These are phyloP conservation scores for Nebria brevicollis DNA, from an alignment of 2,888 invertebrate species.

Conservation along the genomic window DNA sequence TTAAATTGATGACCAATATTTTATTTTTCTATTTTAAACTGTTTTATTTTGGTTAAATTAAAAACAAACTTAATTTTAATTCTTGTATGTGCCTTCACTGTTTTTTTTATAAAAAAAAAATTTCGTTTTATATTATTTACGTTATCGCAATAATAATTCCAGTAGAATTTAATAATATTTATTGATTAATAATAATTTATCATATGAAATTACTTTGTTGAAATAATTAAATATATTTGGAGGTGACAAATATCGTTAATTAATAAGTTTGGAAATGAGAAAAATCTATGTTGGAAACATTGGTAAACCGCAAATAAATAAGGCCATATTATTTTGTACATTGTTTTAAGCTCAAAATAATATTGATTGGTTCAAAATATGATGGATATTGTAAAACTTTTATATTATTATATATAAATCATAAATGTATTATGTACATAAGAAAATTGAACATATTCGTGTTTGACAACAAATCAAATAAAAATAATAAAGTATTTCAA, in stretches of 20 bases:
- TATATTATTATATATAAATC: slow-evolving; percentile 30
- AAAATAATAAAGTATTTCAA: slow-evolving; percentile 42
- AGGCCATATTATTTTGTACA: slow-evolving; percentile 43
- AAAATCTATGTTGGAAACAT: background rate
- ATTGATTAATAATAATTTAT: slow-evolving; percentile 41
- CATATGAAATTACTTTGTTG: slow-evolving; percentile 29
- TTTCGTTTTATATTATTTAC: slow-evolving; percentile 20
- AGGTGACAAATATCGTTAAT: slow-evolving; percentile 1
- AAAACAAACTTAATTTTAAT: slow-evolving; percentile 10
- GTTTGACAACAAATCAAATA: slow-evolving; percentile 22
- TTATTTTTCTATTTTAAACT: background rate
- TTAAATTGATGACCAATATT: background rate
- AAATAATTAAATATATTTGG: slow-evolving; percentile 24
- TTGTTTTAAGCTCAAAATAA: slow-evolving; percentile 31
- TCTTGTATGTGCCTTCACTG: background rate
- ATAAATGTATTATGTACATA: slow-evolving; percentile 45
- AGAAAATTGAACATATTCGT: slow-evolving; percentile 32
- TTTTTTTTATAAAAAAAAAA: background rate
- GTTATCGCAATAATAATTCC: slow-evolving; percentile 44
- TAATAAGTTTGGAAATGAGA: background rate
- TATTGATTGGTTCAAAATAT: background rate
- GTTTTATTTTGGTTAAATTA: slow-evolving; percentile 2
- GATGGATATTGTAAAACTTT: slow-evolving; percentile 30
- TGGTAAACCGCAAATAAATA: slow-evolving; percentile 2
- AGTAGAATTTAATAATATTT: slow-evolving; percentile 42